phyloP scores from a whole-genome alignment of 1,140 invertebrate species.

The Catajapyx aquilonaris region DNA sequence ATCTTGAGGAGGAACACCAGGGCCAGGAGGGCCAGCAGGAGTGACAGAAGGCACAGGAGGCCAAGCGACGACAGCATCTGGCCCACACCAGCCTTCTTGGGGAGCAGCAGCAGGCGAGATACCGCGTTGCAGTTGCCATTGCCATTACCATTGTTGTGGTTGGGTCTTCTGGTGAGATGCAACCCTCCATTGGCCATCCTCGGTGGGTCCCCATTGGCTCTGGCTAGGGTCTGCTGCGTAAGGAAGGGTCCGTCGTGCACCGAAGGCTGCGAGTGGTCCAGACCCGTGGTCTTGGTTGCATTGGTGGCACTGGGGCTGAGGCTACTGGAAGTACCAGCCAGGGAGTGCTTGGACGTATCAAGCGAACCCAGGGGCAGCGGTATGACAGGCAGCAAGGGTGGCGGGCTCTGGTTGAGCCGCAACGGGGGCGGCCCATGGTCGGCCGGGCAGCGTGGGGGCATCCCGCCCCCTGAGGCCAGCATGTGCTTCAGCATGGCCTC shows the following conservation, averaged over 20 bases:
- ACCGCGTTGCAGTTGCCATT: conserved; percentile 21
- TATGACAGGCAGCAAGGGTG: conserved; percentile 22
- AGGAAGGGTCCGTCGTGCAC: conserved; percentile 4
- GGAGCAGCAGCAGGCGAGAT: conserved; percentile 20
- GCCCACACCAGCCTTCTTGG: conserved; percentile 35
- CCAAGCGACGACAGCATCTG: conserved; percentile 70
- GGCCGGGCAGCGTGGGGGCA: conserved; percentile 11
- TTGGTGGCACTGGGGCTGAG: conserved; percentile 22
- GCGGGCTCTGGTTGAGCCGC: conserved; percentile 18
- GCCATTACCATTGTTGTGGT: conserved; percentile 17
- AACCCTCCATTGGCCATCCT: conserved; percentile 17
- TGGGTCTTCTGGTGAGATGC: conserved; percentile 14
- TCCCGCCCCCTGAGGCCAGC: conserved; percentile 19
- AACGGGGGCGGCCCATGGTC: conserved; percentile 14
- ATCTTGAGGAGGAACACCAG: conserved; percentile 68
- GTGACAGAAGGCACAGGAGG: conserved; percentile 58
- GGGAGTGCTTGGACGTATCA: conserved; percentile 42
- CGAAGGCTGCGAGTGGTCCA: conserved; percentile 1
- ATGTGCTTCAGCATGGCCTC: conserved; percentile 26
- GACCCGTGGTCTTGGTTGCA: conserved; percentile 4
- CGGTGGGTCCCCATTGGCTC: neutral
- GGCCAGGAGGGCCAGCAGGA: conserved; percentile 58
- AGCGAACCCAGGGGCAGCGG: conserved; percentile 45
- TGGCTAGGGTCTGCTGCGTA: conserved; percentile 1
- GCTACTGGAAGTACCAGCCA: conserved; percentile 34